phyloP scores from a whole-genome alignment of 1,140 invertebrate species.

The Drosophila lowei region DNA sequence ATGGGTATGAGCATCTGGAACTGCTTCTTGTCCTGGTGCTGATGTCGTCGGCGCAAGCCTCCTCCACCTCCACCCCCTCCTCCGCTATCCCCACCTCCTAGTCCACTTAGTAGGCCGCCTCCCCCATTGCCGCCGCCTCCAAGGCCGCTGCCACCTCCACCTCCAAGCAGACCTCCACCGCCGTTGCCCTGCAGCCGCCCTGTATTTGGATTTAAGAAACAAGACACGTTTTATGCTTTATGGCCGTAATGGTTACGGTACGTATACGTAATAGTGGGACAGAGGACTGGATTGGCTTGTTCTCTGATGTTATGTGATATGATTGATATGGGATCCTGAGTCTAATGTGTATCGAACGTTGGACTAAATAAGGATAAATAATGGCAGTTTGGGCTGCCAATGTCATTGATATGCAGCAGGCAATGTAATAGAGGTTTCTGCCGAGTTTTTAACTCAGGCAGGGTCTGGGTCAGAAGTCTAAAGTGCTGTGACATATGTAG shows the following conservation, averaged over 20 bases:
- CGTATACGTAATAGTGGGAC: constrained; percentile 32
- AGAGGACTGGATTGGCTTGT: constrained; percentile 27
- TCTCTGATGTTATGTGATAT: constrained; percentile 18
- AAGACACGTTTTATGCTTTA: constrained; percentile 71
- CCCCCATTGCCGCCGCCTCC: constrained; percentile 28
- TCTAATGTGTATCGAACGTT: constrained; percentile 46
- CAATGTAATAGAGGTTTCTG: background rate
- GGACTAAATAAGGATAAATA: constrained; percentile 67
- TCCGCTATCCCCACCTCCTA: constrained; percentile 48
- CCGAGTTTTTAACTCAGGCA: constrained; percentile 10
- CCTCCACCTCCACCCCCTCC: constrained; percentile 84
- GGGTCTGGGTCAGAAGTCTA: constrained; percentile 2
- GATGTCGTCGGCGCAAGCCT: constrained; percentile 68
- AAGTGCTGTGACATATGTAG: background rate
- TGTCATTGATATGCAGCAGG: constrained; percentile 43
- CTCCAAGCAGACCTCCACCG: constrained; percentile 32
- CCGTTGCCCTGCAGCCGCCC: constrained; percentile 66
- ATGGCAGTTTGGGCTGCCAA: constrained; percentile 18
- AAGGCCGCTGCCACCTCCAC: constrained; percentile 18
- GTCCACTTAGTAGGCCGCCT: constrained; percentile 35
- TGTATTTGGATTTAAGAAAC: constrained; percentile 44
- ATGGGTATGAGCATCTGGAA: constrained; percentile 86
- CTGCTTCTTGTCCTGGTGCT: constrained; percentile 84
- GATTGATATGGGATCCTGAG: constrained; percentile 52
- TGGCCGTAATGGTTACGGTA: constrained; percentile 51